Evolutionary conservation across 1,140 invertebrate species (phyloP), one percentile per base, ranked within the genome.

Genomic region (Brachionus manjavacas): DNA sequence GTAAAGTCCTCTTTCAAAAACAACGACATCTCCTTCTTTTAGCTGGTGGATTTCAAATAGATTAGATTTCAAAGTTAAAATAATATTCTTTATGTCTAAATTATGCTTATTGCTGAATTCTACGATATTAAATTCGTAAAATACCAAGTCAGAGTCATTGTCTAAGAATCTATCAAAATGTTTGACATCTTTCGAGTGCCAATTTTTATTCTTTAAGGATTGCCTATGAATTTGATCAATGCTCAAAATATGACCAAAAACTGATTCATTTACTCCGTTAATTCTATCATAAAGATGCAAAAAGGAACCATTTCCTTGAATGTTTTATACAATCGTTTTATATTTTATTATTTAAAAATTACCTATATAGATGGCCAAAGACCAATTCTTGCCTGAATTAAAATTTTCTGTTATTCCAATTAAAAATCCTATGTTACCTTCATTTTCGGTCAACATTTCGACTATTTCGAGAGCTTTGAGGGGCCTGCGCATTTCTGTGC

Each of bases 1-100:
- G 41, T 81, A 81, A 25, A 81, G 39, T 41, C 49, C 28, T 64
- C 79, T 60, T 4, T 81, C 64, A 12, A 81, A 81, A 23, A 25
- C 52, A 14, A 81, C 20, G 2, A 64, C 79, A 39, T 81, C 79
- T 43, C 31, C 52, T 16, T 49, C 72, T 49, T 76, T 23, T 14
- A 76, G 23, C 12, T 25, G 0, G 20, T 76, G 41, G 23, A 76
- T 49, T 76, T 76, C 35, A 25, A 12, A 28, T 4, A 76, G 20
- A 76, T 76, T 76, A 49, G 16, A 28, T n/a, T 76, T 49, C 4
- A 76, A 6, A 46, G 12, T 46, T 49, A 3, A 7, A 49, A 76
- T 11, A 8, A 76, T 25, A 49, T 25, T 28, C 28, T 49, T 76
- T 14, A 25, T 9, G 7, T 25, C 25, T 11, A 49, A 7, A 52